Percentiles rank a stretch among this genome's conserved stretches.
phyloP scores from a whole-genome alignment of 2,113 vertebrate species.

The Eupsittula cactorum region DNA sequence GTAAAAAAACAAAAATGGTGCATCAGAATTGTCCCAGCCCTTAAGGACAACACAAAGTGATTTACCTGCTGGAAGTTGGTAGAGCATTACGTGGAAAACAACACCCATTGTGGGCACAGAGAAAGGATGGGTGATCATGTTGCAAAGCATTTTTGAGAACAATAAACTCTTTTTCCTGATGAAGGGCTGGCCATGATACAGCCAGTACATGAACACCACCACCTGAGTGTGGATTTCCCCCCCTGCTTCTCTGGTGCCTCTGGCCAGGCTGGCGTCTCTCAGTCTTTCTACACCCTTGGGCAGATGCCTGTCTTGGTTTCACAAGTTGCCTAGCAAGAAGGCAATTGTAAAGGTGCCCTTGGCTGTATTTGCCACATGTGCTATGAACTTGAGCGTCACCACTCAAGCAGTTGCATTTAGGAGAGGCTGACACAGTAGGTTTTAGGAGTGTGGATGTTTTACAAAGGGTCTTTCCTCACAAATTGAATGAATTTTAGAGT shows the following conservation, averaged over 20 bases:
- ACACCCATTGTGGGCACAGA: rapidly evolving
- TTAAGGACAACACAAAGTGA: neutral
- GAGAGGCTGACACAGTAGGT: neutral
- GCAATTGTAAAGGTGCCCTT: neutral
- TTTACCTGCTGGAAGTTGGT: neutral
- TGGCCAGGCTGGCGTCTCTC: neutral
- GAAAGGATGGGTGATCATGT: neutral
- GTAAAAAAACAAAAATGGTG: neutral
- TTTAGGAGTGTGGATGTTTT: neutral
- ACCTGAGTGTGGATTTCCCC: neutral
- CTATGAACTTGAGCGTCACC: neutral
- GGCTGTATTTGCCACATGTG: neutral
- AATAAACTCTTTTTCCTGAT: neutral
- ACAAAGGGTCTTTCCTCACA: neutral
- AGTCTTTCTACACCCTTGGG: neutral
- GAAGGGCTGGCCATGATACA: neutral
- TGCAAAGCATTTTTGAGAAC: neutral
- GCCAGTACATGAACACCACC: neutral
- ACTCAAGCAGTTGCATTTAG: neutral
- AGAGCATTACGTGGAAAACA: neutral
- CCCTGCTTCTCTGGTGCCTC: neutral
- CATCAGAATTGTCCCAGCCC: neutral
- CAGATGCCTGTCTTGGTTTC: neutral
- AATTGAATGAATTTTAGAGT: neutral
- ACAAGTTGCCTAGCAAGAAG: neutral